phyloP scores from a whole-genome alignment of 2,113 vertebrate genomes.

The Nymphicus hollandicus region DNA sequence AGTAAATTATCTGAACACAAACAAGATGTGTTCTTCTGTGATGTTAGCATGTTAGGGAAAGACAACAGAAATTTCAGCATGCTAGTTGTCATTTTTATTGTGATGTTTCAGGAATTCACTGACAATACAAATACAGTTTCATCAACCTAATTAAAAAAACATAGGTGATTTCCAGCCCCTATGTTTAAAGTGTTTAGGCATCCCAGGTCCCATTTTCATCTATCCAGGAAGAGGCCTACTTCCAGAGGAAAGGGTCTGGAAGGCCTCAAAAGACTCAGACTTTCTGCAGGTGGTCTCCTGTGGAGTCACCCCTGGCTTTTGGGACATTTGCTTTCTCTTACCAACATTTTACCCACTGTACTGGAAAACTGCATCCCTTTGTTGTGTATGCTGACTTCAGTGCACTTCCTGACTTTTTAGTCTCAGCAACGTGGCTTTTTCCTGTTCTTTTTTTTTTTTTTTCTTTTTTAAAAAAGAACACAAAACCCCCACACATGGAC shows the following conservation, averaged over 20 bases:
- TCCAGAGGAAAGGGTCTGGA: not conserved
- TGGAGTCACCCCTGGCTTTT: not conserved
- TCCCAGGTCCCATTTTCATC: not conserved
- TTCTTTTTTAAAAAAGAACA: not conserved
- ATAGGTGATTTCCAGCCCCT: not conserved
- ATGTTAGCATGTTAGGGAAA: not conserved
- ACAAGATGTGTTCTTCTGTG: not conserved
- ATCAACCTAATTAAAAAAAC: not conserved
- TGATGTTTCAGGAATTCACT: not conserved
- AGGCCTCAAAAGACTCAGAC: not conserved
- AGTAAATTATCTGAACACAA: not conserved
- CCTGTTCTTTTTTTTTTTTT: not conserved
- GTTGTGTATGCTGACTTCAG: not conserved
- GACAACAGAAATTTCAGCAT: not conserved
- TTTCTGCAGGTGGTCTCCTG: not conserved
- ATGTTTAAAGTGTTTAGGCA: not conserved
- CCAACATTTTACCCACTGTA: not conserved
- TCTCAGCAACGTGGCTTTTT: not conserved
- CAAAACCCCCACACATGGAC: rapidly evolving
- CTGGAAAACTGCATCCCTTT: not conserved
- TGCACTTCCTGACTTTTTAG: not conserved
- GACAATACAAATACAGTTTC: not conserved
- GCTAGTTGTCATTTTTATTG: not conserved
- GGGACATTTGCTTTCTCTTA: not conserved
- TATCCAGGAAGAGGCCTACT: not conserved